Evolutionary conservation across 1,140 invertebrate genomes (phyloP).

Genomic region (Lithobius niger): DNA sequence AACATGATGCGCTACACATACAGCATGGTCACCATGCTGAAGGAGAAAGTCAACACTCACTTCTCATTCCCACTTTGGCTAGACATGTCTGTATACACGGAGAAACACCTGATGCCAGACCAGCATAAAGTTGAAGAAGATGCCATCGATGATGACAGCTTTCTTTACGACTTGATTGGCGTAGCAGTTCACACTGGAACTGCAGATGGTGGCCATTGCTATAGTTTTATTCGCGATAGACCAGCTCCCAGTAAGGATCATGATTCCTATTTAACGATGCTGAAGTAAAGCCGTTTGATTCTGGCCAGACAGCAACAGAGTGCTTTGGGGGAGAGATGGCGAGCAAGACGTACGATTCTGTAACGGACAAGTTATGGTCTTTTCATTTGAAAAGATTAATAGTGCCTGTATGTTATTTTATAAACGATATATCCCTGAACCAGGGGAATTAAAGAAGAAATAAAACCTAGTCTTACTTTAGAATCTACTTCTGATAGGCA

Average conservation of each 20-base stretch:
- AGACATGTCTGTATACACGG: slow-evolving; percentile 89
- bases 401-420: slow-evolving; percentile 97
- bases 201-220: slow-evolving; percentile 92
- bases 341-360: slow-evolving; percentile 92
- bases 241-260: slow-evolving; percentile 58
- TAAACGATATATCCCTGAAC: slow-evolving; percentile 46
- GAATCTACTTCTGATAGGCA: slow-evolving; percentile 9
- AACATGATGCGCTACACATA: slow-evolving; percentile 98
- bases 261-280: slow-evolving; percentile 86
- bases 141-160: slow-evolving; percentile 36
- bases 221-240: slow-evolving; percentile 80
- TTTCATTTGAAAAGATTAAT: slow-evolving; percentile 93
- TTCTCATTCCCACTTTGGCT: slow-evolving; percentile 88
- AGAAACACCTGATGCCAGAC: slow-evolving; percentile 80
- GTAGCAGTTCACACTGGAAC: slow-evolving; percentile 94
- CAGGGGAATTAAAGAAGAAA: slow-evolving; percentile 13
- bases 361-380: slow-evolving; percentile 92
- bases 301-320: slow-evolving; percentile 79
- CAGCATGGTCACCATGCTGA: slow-evolving; percentile 93
- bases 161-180: slow-evolving; percentile 82
- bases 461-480: slow-evolving; percentile 12
- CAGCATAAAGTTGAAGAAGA: slow-evolving; percentile 44
- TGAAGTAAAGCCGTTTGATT: slow-evolving; percentile 90
- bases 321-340: slow-evolving; percentile 97
- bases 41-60: slow-evolving; percentile 93